Base-by-base conservation (phyloP, 2,888 invertebrate genomes). In the Branchipolynoe longqiensis region DNA sequence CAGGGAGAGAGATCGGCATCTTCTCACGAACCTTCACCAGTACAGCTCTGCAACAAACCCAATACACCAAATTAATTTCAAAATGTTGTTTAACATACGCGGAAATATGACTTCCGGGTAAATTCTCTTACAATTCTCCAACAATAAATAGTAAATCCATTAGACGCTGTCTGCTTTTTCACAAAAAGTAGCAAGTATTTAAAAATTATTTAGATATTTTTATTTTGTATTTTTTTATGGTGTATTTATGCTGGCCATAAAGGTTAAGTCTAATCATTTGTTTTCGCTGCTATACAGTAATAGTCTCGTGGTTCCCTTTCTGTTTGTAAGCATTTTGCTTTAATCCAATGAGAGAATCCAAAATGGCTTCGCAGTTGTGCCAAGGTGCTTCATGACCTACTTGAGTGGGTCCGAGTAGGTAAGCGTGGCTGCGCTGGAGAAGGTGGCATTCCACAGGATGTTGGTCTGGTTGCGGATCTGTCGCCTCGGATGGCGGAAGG, bases 371-470 rank as follows among this genome's bases (percentile, higher is more conserved):
- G n/a, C n/a, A n/a, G n/a, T n/a, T n/a, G n/a, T 48, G n/a, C n/a
- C n/a, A 48, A 62, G 8, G 28, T 14, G 33, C 3, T 12, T 3
- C 69, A 69, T 12, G 33, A 78, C 48, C n/a, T 48, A 78, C 78
- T 78, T 91, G 8, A 93, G 87, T 18, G 85, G 82, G n/a, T 90
- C 91, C 14, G 93, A 92, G 73, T 92, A 93, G 0, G 83, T 85
- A 4, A 92, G 88, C 0, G 89, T 58, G 18, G 90, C 54, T 8
- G 90, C 87, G 40, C 88, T 89, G 54, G 91, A 88, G 84, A 93
- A 93, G 4, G 92, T 92, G 8, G 90, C 88, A 74, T 90, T 91
- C 93, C 93, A 93, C 25, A 93, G 83, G 3, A 90, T 83, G 12
- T 89, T 56, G 0, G 91, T 89, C 86, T 91, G 91, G 64, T 90